Base-by-base conservation (phyloP, 2,888 invertebrate genomes). In the Ellobium chinense region DNA sequence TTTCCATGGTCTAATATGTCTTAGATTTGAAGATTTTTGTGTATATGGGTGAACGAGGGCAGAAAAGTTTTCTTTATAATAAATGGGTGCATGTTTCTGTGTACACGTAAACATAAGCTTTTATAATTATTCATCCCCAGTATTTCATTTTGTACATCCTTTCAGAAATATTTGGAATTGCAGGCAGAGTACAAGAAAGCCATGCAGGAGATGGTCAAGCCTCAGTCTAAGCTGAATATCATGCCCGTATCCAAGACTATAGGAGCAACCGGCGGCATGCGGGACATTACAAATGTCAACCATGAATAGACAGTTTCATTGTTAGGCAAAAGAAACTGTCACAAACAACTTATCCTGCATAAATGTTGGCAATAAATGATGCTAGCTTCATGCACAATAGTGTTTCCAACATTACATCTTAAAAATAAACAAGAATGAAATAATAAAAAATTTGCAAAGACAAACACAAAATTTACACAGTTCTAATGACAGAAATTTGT, bases 141-240 rank as follows among this genome's bases (percentile, higher is more conserved):
- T n/a, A n/a, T n/a, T n/a, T n/a, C 34, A 37, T 7, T 72, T 34
- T 36, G 14, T 60, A 24, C 24, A 12, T 0, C n/a, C 18, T 29
- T 18, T 36, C 70, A 78, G 78, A 78, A 78, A 39, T 70, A 78
- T 60, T 18, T 39, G 36, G 78, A 78, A 34, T 54, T 78, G 21
- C 62, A 37, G 29, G 34, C 31, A n/a, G 70, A 70, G 27, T 68
- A 62, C 18, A 58, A 62, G 46, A 78, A 78, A 60, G 27, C 46
- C 2, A 21, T 70, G 18, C 70, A 70, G 46, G 78, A 78, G 21
- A 31, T 46, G 29, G 12, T 29, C 31, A 66, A 54, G 29, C 62
- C 69, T n/a, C 78, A 60, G 9, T 18, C 31, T 21, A 24, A 36
- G 31, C 27, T 56, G 2, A 65, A 21, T 29, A 14, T 36, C 21